Conservation (phyloP, 2,888 invertebrate species). For the Tinea semifulvella region DNA sequence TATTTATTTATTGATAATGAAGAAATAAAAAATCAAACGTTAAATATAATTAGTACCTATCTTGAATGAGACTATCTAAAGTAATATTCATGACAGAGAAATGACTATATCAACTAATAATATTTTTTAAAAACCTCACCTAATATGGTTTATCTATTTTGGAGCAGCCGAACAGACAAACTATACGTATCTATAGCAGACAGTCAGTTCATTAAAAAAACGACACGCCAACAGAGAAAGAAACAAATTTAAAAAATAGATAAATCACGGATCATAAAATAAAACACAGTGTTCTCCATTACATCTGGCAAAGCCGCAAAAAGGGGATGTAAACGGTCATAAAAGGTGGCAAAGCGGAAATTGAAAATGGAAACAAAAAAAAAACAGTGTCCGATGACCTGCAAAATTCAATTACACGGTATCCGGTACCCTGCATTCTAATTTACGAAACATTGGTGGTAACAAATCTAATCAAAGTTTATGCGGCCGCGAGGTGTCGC, state of each 20-base stretch:
- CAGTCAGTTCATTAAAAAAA: neutral
- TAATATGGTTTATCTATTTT: too few relatives aligned
- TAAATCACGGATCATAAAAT: constrained; percentile 4
- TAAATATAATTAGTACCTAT: too few relatives aligned
- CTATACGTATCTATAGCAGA: too few relatives aligned
- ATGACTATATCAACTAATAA: too few relatives aligned
- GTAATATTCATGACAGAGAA: too few relatives aligned
- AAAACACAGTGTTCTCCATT: neutral
- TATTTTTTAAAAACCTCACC: too few relatives aligned
- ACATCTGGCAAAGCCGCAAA: constrained; percentile 6
- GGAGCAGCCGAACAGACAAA: too few relatives aligned
- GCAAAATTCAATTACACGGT: constrained; percentile 43
- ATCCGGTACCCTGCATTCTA: constrained; percentile 37
- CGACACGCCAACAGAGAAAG: neutral
- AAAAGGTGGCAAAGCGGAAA: constrained; percentile 15
- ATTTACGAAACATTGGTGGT: constrained; percentile 21
- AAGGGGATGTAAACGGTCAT: constrained; percentile 12
- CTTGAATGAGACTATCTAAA: too few relatives aligned
- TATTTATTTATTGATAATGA: too few relatives aligned
- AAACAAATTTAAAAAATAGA: neutral
- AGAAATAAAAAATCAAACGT: too few relatives aligned
- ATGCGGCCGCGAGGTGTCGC: constrained; percentile 9
- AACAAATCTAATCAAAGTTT: constrained; percentile 19
- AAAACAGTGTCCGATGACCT: constrained; percentile 31
- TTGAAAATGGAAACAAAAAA: constrained; percentile 11